Percentiles rank a stretch among this genome's conserved stretches.
These are phyloP conservation scores for Arnoldichthys spilopterus DNA, from an alignment of 2,797 vertebrate species.

Conservation along the genomic window DNA sequence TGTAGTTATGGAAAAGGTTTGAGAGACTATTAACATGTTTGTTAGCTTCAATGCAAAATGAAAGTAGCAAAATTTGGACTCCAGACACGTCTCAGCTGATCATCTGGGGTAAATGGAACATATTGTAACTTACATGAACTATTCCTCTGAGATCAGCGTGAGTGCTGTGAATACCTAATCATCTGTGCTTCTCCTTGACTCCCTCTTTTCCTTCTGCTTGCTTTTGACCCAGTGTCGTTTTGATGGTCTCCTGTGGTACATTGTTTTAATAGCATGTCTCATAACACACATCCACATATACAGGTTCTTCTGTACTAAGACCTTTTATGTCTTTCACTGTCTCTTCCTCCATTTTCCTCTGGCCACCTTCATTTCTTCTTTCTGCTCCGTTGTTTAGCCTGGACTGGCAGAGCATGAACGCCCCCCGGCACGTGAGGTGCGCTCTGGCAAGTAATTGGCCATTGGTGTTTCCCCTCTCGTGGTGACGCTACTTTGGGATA, in stretches of 20 bases:
- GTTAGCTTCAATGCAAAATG: too few species aligned
- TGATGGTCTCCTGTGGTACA: conserved; percentile 5
- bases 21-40: too few species aligned
- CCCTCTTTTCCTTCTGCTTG: neutral
- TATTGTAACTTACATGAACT: too few species aligned
- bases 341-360: conserved; percentile 53
- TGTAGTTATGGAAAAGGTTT: too few species aligned
- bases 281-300: neutral
- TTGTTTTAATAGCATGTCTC: conserved; percentile 1
- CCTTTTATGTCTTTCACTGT: conserved; percentile 54
- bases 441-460: conserved; percentile 84
- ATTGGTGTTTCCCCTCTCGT: conserved; percentile 71
- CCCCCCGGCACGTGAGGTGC: conserved; percentile 81
- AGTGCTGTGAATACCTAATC: neutral
- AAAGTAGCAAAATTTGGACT: too few species aligned
- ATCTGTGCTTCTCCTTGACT: neutral
- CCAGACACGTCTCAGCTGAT: too few species aligned
- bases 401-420: conserved; percentile 76
- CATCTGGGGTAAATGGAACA: too few species aligned
- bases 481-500: conserved; percentile 76
- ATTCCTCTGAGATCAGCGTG: neutral
- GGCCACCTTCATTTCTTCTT: conserved; percentile 56
- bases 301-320: conserved; percentile 1
- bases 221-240: conserved; percentile 3
- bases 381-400: conserved; percentile 68